Percentiles rank a stretch among this genome's conserved stretches.
Evolutionary conservation across 2,888 invertebrate genomes (phyloP).

Genomic region (Ochropleura plecta): DNA sequence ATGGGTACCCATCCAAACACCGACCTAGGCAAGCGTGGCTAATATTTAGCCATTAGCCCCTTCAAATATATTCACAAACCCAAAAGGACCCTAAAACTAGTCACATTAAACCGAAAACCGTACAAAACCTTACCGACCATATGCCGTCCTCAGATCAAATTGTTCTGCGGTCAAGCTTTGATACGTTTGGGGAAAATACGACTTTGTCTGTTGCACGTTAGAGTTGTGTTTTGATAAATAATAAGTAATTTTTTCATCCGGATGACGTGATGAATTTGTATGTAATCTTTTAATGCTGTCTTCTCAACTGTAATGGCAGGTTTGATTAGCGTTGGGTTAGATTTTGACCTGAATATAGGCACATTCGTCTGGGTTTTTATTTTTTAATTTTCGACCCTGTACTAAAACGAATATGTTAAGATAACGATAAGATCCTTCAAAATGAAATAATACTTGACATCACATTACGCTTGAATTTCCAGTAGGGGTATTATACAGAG

Average conservation of each 20-base stretch:
- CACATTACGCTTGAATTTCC: too few relatives aligned
- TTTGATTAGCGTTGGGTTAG: constrained; percentile 31
- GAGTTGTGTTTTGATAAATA: constrained; percentile 14
- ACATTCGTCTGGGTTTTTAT: background rate
- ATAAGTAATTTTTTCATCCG: background rate
- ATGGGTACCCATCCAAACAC: too few relatives aligned
- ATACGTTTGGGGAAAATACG: background rate
- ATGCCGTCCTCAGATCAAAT: constrained; percentile 76
- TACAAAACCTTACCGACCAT: constrained; percentile 78
- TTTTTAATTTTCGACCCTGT: background rate
- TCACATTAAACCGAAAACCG: constrained; percentile 65
- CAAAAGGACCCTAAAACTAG: too few relatives aligned
- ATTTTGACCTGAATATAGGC: constrained; percentile 7
- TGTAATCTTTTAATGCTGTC: constrained; percentile 58
- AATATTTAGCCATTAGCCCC: too few relatives aligned
- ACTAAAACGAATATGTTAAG: background rate
- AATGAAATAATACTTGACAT: background rate
- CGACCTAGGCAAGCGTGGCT: too few relatives aligned
- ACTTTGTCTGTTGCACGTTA: rapidly evolving
- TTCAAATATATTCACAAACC: too few relatives aligned
- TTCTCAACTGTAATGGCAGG: constrained; percentile 63
- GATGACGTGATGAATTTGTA: constrained; percentile 58
- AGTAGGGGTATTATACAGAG: too few relatives aligned
- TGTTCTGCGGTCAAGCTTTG: constrained; percentile 71
- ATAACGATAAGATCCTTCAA: background rate